These are phyloP conservation scores for Manis pentadactyla DNA, from an alignment of 2,797 vertebrate species.

Conservation along the genomic window DNA sequence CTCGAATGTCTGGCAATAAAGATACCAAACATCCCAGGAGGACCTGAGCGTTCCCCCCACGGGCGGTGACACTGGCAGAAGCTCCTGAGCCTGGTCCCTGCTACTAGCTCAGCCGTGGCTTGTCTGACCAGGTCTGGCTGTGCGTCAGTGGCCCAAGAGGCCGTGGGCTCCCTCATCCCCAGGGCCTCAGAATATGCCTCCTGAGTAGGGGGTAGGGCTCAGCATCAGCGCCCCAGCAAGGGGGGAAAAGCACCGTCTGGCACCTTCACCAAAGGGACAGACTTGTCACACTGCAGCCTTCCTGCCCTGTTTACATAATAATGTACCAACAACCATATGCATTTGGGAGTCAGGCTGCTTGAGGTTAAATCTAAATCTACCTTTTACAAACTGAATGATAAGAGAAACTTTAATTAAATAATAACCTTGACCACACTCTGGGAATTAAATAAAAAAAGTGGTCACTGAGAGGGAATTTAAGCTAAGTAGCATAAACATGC, in stretches of 20 bases:
- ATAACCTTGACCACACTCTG: background rate
- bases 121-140: too few species aligned
- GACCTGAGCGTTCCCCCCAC: background rate
- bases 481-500: background rate
- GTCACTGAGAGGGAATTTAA: background rate
- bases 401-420: background rate
- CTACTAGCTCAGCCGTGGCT: too few species aligned
- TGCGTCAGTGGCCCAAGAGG: background rate
- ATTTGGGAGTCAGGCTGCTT: background rate
- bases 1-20: background rate
- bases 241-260: background rate
- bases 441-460: background rate
- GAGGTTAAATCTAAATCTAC: background rate
- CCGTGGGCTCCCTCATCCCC: background rate
- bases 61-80: background rate
- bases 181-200: background rate
- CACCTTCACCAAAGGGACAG: background rate
- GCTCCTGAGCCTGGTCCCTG: background rate
- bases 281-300: too few species aligned
- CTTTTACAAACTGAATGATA: background rate
- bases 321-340: accelerated
- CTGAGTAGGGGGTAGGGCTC: background rate
- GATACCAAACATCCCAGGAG: background rate
- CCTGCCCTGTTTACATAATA: accelerated
- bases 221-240: background rate